phyloP scores from a whole-genome alignment of 1,140 invertebrate species.

The Homarus americanus region DNA sequence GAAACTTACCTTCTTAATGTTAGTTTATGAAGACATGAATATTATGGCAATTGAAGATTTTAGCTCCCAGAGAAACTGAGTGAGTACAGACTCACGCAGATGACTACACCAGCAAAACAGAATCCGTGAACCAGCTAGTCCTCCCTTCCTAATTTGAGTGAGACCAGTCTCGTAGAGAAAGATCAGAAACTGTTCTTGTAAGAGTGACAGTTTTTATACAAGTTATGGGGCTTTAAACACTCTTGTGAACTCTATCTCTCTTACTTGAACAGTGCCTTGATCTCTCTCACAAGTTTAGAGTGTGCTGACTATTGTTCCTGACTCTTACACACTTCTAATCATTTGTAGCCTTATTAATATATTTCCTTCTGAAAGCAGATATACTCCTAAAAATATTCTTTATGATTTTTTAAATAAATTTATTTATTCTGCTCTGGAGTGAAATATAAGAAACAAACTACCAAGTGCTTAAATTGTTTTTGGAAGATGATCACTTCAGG shows the following conservation, averaged over 20 bases:
- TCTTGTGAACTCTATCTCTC: neutral
- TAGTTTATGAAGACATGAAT: neutral
- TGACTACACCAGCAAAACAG: constrained; percentile 25
- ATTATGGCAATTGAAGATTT: neutral
- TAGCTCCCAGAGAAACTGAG: neutral
- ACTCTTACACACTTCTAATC: neutral
- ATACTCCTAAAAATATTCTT: neutral
- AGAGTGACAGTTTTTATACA: neutral
- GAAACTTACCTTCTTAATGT: neutral
- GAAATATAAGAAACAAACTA: constrained; percentile 14
- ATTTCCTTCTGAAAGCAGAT: neutral
- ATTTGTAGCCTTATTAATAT: neutral
- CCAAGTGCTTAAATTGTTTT: constrained; percentile 2
- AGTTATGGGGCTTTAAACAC: neutral
- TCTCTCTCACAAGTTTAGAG: constrained; percentile 4
- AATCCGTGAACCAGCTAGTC: constrained; percentile 12
- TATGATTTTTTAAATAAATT: constrained; percentile 4
- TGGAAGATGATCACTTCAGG: constrained; percentile 22
- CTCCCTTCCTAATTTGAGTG: neutral
- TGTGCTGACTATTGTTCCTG: constrained; percentile 32
- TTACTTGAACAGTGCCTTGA: constrained; percentile 18
- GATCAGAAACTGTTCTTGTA: neutral
- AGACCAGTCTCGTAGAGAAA: neutral
- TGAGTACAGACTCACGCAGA: neutral
- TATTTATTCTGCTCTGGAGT: neutral